phyloP scores from a whole-genome alignment of 2,113 vertebrate species.

The Hystrix brachyura region DNA sequence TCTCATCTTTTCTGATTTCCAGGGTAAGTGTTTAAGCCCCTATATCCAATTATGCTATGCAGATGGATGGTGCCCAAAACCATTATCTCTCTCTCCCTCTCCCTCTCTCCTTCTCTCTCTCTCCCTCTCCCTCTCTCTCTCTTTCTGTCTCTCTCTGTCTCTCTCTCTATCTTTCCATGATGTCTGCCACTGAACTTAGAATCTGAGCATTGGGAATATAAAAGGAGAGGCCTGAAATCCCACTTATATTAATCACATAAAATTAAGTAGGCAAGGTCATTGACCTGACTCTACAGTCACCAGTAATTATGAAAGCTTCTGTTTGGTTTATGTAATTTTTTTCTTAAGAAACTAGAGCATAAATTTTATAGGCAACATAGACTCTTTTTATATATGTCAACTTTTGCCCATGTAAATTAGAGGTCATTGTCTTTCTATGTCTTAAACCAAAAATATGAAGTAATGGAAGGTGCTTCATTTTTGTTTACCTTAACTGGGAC shows the following conservation, averaged over 20 bases:
- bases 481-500: neutral
- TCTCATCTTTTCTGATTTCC: constrained; percentile 6
- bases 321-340: neutral
- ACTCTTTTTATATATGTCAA: neutral
- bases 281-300: constrained; percentile 33
- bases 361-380: neutral
- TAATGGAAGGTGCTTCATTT: neutral
- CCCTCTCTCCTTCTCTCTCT: no score
- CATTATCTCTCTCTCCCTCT: neutral
- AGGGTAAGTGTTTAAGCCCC: neutral
- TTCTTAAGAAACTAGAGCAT: constrained; percentile 6
- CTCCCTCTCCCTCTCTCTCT: neutral
- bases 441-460: neutral
- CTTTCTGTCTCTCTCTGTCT: neutral
- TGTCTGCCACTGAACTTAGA: neutral
- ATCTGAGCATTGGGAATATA: neutral
- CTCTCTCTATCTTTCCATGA: neutral
- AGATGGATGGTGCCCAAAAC: neutral
- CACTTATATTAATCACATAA: neutral
- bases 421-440: neutral
- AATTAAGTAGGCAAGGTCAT: neutral
- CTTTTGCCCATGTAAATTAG: neutral
- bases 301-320: constrained; percentile 22
- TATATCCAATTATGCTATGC: neutral
- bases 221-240: neutral